Conservation (phyloP, 1,140 invertebrate genomes). For the Bombyx mori region DNA sequence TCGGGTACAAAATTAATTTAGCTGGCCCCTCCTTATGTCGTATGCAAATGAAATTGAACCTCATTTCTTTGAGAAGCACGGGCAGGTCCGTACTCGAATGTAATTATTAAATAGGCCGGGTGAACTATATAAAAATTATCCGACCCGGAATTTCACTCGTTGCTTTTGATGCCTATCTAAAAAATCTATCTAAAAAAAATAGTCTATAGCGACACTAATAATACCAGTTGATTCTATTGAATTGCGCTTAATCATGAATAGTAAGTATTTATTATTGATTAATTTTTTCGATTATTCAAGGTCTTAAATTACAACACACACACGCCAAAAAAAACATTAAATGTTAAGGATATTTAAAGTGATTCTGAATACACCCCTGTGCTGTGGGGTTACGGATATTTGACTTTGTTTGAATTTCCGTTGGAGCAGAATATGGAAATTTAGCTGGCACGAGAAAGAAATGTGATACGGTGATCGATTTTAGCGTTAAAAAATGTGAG, state of each 20-base stretch:
- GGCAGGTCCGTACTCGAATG: neutral
- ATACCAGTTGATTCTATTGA: no score
- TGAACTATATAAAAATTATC: no score
- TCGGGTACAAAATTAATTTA: slow-evolving; percentile 23
- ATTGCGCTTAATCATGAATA: no score
- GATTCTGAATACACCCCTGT: neutral
- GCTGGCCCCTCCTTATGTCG: slow-evolving; percentile 12
- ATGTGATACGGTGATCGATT: neutral
- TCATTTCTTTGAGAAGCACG: slow-evolving; percentile 17
- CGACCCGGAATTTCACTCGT: no score
- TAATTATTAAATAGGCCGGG: neutral
- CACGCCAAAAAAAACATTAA: no score
- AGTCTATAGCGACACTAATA: no score
- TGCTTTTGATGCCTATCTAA: no score
- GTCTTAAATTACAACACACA: no score
- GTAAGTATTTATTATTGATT: no score
- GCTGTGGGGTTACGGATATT: slow-evolving; percentile 4
- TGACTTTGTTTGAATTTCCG: slow-evolving; percentile 16
- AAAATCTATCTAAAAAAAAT: no score
- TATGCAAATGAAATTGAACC: slow-evolving; percentile 29
- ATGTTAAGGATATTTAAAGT: no score
- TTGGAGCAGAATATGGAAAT: slow-evolving; percentile 4
- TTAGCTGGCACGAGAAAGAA: neutral
- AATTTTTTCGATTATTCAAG: no score
- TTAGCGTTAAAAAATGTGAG: neutral